phyloP scores from a whole-genome alignment of 2,797 vertebrate species.

The Cyprinodon diabolis region DNA sequence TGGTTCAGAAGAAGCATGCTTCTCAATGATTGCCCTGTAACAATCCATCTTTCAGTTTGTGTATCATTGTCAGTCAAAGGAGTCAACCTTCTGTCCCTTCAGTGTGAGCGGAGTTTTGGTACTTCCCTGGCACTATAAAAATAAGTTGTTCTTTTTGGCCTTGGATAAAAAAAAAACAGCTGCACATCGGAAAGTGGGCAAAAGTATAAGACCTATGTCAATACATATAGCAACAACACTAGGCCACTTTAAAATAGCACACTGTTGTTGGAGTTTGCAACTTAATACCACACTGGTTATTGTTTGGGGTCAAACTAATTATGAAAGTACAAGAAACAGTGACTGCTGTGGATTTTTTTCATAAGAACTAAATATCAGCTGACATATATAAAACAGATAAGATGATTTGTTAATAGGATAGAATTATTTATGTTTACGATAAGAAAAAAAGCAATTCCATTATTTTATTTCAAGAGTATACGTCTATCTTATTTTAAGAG shows the following conservation, averaged over 20 bases:
- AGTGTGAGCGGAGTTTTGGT: slow-evolving; percentile 41
- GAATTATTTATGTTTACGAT: no score
- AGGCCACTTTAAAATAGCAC: slow-evolving; percentile 40
- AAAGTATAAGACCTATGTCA: slow-evolving; percentile 44
- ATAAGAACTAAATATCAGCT: no score
- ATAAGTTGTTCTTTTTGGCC: slow-evolving; percentile 51
- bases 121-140: slow-evolving; percentile 71
- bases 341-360: not conserved
- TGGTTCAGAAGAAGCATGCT: not conserved
- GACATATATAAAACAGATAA: no score
- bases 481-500: no score
- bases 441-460: no score
- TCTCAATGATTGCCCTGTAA: no score
- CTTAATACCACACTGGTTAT: not conserved
- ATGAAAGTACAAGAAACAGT: not conserved
- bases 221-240: slow-evolving; percentile 47
- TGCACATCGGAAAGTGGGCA: slow-evolving; percentile 49
- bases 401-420: no score
- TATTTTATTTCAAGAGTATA: no score
- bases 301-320: slow-evolving; percentile 1
- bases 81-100: slow-evolving; percentile 9
- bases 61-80: slow-evolving; percentile 8
- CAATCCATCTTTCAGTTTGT: not conserved
- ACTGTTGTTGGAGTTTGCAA: slow-evolving; percentile 50
- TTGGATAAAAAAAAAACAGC: slow-evolving; percentile 17